Evolutionary conservation across 2,797 vertebrate species (phyloP), one percentile per base, ranked within the genome.

Genomic region (Australoheros facetus): DNA sequence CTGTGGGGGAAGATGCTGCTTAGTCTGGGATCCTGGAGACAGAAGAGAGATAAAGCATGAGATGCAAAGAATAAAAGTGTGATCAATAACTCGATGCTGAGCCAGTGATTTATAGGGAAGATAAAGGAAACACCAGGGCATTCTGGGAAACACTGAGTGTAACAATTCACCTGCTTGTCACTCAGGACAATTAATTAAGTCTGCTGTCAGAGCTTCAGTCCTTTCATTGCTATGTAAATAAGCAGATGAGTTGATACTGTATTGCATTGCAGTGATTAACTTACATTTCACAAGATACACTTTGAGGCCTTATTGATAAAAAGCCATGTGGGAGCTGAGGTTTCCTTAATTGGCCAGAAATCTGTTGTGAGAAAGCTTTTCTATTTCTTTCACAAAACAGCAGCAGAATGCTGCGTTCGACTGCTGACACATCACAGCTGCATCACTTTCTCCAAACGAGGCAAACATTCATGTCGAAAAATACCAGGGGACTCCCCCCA

Each of bases 21-120:
- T 82, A 99, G 93, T 28, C 96, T 86, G 1, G 98, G 98, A 84
- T 98, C 95, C 98, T 99, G 85, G 19, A 56, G 21, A 85, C 16
- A 32, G 51, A 48, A 45, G 32, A 62, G 39, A 73, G 37, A 80
- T 13, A 28, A 14, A 71, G n/a, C 28, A 69, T 10, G 21, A 48
- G 32, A 82, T 5, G 16, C 1, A 76, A 62, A 73, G 32, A 83
- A 39, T 28, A 59, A 75, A 82, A 32, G 42, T 64, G 5, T 1
- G 56, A 89, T 89, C 84, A 73, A 91, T 89, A 90, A 79, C 57
- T 37, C 19, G 16, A 80, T 87, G 60, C 60, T 12, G 23, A 80
- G 70, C 7, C 2, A 30, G 54, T 73, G 84, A 90, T 92, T 89
- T 84, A 87, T 86, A 77, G 75, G 32, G 32, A 60, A 58, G 71